These are phyloP conservation scores for Styela clava DNA, from an alignment of 23 tunicate species.

Conservation along the genomic window DNA sequence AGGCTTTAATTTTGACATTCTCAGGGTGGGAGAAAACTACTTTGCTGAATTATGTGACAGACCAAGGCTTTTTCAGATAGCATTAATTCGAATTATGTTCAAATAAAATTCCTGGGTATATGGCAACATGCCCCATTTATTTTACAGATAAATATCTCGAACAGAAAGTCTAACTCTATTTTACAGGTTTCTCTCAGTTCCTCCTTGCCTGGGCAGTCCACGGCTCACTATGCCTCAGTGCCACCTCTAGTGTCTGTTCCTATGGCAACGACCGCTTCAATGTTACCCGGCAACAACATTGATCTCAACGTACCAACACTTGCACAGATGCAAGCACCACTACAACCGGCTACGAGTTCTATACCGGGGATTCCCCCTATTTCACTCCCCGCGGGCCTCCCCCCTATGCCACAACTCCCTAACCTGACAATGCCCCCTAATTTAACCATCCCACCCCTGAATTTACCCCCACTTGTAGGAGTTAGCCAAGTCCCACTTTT, in stretches of 20 bases:
- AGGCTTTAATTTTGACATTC: too few relatives aligned
- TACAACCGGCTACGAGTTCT: neutral
- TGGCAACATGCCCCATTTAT: too few relatives aligned
- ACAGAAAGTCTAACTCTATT: too few relatives aligned
- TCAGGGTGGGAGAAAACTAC: neutral
- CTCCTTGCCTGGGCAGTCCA: constrained; percentile 6
- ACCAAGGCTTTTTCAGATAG: neutral
- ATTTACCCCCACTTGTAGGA: constrained; percentile 15
- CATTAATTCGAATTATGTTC: neutral
- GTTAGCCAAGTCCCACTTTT: constrained; percentile 14
- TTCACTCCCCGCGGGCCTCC: constrained; percentile 18
- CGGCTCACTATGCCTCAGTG: constrained; percentile 8
- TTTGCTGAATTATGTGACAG: neutral
- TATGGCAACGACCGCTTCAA: constrained; percentile 58
- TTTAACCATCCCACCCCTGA: constrained; percentile 55
- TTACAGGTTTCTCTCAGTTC: constrained; percentile 29
- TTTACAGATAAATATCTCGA: too few relatives aligned
- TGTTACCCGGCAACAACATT: constrained; percentile 78
- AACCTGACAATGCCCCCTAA: constrained; percentile 42
- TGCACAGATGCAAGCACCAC: constrained; percentile 54
- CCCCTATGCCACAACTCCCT: constrained; percentile 32
- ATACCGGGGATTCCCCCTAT: constrained; percentile 26
- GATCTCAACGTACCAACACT: constrained; percentile 56
- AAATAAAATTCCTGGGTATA: neutral
- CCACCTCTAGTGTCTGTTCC: constrained; percentile 41